Conservation (phyloP, 2,113 vertebrate species). For the Oryctolagus cuniculus region DNA sequence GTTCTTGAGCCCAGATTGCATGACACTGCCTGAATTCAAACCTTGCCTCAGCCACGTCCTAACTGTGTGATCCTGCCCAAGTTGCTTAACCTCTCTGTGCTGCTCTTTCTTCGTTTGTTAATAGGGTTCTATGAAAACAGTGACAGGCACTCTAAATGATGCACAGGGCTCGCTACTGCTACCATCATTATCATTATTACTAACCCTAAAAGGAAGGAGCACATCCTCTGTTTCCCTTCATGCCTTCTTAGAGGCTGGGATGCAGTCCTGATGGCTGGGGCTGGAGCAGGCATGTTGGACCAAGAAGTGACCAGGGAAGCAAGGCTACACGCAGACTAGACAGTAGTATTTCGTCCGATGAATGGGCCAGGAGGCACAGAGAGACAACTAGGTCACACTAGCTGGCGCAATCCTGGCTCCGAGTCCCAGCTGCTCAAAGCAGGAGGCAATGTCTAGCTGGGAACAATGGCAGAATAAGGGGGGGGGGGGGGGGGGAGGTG, state of each 20-base stretch:
- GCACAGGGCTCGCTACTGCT: background rate
- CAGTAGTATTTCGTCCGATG: background rate
- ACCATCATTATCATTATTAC: background rate
- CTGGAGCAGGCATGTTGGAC: constrained; percentile 17
- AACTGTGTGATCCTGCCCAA: constrained; percentile 15
- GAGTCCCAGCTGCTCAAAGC: constrained; percentile 7
- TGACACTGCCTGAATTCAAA: background rate
- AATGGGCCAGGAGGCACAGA: background rate
- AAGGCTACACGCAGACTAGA: background rate
- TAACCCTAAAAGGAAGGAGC: background rate
- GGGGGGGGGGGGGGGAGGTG: too few species aligned
- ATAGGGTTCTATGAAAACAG: background rate
- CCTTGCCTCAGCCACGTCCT: background rate
- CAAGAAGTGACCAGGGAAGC: constrained; percentile 1
- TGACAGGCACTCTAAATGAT: background rate
- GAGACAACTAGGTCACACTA: background rate
- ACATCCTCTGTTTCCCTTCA: background rate
- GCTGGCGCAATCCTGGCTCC: background rate
- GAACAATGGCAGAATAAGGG: background rate
- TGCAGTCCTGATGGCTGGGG: background rate
- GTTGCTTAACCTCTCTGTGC: constrained; percentile 46
- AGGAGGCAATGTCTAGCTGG: background rate
- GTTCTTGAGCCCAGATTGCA: background rate
- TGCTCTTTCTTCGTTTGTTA: constrained; percentile 32
- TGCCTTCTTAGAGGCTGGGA: background rate